Evolutionary conservation across 2,113 vertebrate genomes (phyloP).

Genomic region (Galbula dea): DNA sequence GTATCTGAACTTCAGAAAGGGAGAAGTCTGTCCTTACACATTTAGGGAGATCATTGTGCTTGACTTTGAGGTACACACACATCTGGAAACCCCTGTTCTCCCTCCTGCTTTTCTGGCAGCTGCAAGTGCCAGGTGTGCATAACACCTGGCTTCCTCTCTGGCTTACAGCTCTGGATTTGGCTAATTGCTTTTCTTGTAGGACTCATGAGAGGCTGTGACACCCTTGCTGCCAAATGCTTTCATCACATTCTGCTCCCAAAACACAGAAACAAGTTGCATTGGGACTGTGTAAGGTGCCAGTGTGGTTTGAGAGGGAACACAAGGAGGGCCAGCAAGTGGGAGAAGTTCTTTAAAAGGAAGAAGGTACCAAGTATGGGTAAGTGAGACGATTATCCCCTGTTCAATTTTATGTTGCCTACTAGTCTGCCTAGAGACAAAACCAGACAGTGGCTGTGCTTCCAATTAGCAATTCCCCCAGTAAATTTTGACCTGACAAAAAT

Average conservation of each 20-base stretch:
- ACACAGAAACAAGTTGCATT: fast-evolving
- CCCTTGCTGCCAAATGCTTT: background rate
- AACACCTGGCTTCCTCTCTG: background rate
- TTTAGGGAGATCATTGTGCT: background rate
- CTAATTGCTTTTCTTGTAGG: background rate
- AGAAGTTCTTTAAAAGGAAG: background rate
- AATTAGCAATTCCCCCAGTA: background rate
- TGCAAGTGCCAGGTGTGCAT: background rate
- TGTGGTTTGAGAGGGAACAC: background rate
- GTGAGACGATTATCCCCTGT: background rate
- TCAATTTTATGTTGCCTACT: background rate
- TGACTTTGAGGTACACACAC: background rate
- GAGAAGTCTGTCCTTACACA: background rate
- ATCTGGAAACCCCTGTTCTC: background rate
- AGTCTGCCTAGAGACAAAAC: background rate
- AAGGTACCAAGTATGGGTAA: background rate
- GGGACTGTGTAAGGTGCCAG: background rate
- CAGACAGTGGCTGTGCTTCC: background rate
- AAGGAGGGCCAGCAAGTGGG: background rate
- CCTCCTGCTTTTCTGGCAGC: background rate
- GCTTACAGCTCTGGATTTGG: background rate
- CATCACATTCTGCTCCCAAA: background rate
- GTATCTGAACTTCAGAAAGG: background rate
- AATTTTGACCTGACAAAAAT: conserved; percentile 22
- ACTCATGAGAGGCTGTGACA: background rate